Percentiles rank a stretch among this genome's conserved stretches.
Conservation (phyloP, 2,888 invertebrate genomes). For the Mythimna albipuncta region DNA sequence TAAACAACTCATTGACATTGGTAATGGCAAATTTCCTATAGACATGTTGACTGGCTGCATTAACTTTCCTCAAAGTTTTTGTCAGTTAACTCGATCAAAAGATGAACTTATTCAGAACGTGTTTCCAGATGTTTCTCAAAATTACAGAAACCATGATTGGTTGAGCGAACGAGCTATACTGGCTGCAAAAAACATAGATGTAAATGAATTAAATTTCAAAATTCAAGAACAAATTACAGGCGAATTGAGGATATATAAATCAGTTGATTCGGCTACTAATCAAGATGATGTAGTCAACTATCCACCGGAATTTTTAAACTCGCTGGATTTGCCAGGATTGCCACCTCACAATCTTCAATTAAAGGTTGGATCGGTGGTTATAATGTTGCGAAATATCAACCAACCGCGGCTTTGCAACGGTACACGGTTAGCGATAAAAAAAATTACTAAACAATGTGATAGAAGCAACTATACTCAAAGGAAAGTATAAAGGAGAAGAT, state of each 20-base stretch:
- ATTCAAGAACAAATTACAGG: constrained; percentile 8
- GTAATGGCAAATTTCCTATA: not conserved
- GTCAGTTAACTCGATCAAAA: constrained; percentile 7
- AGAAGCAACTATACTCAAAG: constrained; percentile 11
- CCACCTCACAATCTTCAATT: not conserved
- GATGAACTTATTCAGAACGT: constrained; percentile 10
- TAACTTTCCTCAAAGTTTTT: not conserved
- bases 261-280: not conserved
- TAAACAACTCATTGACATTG: constrained; percentile 17
- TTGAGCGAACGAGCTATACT: constrained; percentile 23
- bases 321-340: too few relatives aligned
- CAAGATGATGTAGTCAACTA: too few relatives aligned
- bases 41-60: not conserved
- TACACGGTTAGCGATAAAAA: constrained; percentile 3
- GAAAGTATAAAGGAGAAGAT: constrained; percentile 18
- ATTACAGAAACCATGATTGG: constrained; percentile 19
- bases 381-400: constrained; percentile 9
- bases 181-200: constrained; percentile 13
- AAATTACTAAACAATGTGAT: constrained; percentile 16
- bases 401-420: constrained; percentile 7
- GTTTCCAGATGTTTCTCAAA: constrained; percentile 11
- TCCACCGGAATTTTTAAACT: too few relatives aligned
- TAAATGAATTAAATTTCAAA: constrained; percentile 8
- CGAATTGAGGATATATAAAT: constrained; percentile 15
- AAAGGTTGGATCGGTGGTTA: not conserved